Conservation (phyloP, 2,888 invertebrate species). For the Mamestra brassicae region DNA sequence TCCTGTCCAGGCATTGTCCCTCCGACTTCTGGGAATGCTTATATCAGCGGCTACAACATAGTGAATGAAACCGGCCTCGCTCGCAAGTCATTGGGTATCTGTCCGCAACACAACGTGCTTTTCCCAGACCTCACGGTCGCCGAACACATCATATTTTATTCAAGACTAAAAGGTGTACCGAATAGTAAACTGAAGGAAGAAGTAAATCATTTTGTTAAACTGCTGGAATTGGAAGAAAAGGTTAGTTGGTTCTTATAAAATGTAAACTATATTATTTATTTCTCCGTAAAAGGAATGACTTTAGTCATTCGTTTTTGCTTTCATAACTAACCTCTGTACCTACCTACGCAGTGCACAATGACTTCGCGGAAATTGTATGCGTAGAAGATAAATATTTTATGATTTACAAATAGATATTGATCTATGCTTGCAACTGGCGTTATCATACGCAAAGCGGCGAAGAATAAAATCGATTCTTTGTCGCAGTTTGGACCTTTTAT, state of each 20-base stretch:
- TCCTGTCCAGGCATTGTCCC: conserved; percentile 91
- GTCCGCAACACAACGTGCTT: conserved; percentile 96
- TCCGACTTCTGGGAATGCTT: conserved; percentile 93
- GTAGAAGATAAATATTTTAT: conserved; percentile 13
- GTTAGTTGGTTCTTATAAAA: conserved; percentile 71
- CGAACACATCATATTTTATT: conserved; percentile 96
- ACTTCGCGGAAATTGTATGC: conserved; percentile 25
- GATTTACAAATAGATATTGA: conserved; percentile 6
- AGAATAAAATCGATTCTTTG: not conserved
- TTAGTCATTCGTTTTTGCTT: conserved; percentile 36
- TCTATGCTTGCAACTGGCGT: not conserved
- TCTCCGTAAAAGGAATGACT: conserved; percentile 4
- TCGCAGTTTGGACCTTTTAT: not conserved
- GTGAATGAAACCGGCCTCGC: conserved; percentile 92
- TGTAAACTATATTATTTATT: not conserved
- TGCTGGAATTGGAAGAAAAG: conserved; percentile 93
- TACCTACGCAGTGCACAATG: conserved; percentile 14
- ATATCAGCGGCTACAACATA: conserved; percentile 94
- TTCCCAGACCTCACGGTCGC: conserved; percentile 96
- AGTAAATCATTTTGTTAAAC: conserved; percentile 92
- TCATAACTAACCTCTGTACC: conserved; percentile 23
- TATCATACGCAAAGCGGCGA: not conserved
- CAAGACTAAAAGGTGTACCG: conserved; percentile 93
- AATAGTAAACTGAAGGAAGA: conserved; percentile 90
- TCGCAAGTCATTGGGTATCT: conserved; percentile 94